Conservation (phyloP, 2,888 invertebrate genomes). For the Vanessa cardui region DNA sequence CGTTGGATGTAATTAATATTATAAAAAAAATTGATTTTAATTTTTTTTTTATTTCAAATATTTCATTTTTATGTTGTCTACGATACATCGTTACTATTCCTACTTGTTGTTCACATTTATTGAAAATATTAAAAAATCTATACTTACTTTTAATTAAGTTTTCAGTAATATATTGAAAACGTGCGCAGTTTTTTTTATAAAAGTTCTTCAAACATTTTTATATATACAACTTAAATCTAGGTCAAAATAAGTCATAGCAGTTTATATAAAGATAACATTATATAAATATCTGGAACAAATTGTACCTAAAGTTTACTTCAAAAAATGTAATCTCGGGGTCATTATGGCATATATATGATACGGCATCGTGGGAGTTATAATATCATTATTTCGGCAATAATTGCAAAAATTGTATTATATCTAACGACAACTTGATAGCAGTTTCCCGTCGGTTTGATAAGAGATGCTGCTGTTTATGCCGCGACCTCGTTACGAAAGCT, state of each 20-base stretch:
- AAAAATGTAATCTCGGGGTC: conserved; percentile 37
- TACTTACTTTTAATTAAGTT: no score
- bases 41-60: no score
- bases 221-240: background rate
- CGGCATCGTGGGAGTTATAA: conserved; percentile 63
- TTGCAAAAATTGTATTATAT: conserved; percentile 81
- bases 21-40: no score
- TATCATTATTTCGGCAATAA: conserved; percentile 79
- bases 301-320: background rate
- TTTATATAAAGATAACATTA: background rate
- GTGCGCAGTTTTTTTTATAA: background rate
- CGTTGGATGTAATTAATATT: no score
- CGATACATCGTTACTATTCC: no score
- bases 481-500: conserved; percentile 75
- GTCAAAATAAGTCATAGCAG: conserved; percentile 4
- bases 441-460: conserved; percentile 75
- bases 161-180: no score
- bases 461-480: conserved; percentile 64
- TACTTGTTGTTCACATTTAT: no score
- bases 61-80: no score
- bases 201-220: background rate
- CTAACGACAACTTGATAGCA: conserved; percentile 78
- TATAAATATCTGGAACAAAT: conserved; percentile 1
- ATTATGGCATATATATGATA: conserved; percentile 47
- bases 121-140: no score